Conservation (phyloP, 1,140 invertebrate genomes). For the Tetramorium simillimum region DNA sequence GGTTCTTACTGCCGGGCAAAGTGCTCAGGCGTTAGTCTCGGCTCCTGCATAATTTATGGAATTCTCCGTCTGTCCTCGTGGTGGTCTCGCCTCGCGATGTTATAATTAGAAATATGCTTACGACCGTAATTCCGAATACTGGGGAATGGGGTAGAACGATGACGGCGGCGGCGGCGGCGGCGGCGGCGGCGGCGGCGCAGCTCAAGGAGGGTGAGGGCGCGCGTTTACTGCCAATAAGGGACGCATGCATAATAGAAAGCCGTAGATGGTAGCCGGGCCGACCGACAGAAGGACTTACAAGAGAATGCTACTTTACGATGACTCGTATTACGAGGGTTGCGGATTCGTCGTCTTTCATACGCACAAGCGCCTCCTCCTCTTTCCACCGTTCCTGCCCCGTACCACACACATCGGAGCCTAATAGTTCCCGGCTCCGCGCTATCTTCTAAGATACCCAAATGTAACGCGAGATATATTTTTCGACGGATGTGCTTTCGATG, state of each 20-base stretch:
- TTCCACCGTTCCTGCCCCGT: background rate
- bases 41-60: slow-evolving; percentile 74
- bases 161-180: background rate
- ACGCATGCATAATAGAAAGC: slow-evolving; percentile 81
- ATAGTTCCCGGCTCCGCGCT: background rate
- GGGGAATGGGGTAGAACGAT: background rate
- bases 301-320: slow-evolving; percentile 79
- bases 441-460: background rate
- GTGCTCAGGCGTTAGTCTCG: slow-evolving; percentile 47
- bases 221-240: slow-evolving; percentile 81
- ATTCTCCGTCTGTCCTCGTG: slow-evolving; percentile 73
- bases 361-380: background rate
- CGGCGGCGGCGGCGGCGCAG: background rate
- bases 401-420: background rate
- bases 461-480: background rate
- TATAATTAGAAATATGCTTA: slow-evolving; percentile 80
- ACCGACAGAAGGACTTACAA: slow-evolving; percentile 77
- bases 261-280: slow-evolving; percentile 70
- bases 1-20: slow-evolving; percentile 47
- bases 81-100: slow-evolving; percentile 71
- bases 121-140: slow-evolving; percentile 74
- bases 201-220: slow-evolving; percentile 68
- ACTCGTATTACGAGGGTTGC: slow-evolving; percentile 74
- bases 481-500: too few species aligned
- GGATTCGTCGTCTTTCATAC: slow-evolving; percentile 70